Evolutionary conservation across 2,888 invertebrate species (phyloP), one percentile per base, ranked within the genome.

Genomic region (Diabrotica balteata): DNA sequence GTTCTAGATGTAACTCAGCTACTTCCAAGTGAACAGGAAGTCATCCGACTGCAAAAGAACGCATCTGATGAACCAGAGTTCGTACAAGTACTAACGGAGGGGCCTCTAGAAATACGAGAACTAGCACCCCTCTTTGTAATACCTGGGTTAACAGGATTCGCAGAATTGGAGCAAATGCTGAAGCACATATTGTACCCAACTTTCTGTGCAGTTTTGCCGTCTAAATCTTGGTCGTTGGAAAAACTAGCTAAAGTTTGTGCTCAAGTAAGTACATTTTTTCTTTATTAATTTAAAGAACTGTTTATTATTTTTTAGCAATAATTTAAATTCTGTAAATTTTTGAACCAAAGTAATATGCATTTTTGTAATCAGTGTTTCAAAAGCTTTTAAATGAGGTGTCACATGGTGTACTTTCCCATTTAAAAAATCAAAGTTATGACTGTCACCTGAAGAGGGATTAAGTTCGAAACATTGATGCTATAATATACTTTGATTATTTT

Each of bases 51-150:
- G 45, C 73, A 73, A 43, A 70, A 72, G 50, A 67, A 63, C n/a
- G 65, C 81, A 0, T 79, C 81, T 7, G 66, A 72, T 3, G 78
- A 79, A 71, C 79, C 83, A 0, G 77, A 78, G 58, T 74, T 84
- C 45, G 69, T 80, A 1, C 84, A 84, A 70, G 68, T 84, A 3
- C 74, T 80, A 42, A 83, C 84, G 0, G 76, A 79, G 32, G 83
- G 83, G 55, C 82, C 84, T 4, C 73, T 78, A 9, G 80, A 78
- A 66, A 80, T 82, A 17, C 71, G 83, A 53, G 84, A 85, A 64
- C 63, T 83, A 10, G 80, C 80, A 6, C 85, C 85, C 0, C 70
- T 85, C 1, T 84, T 85, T 68, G 73, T 85, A 4, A 77, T 85
- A 52, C 84, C 85, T 7, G 84, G 85, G 8, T 70, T 85, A 42